Evolutionary conservation across 2,113 vertebrate genomes (phyloP).

Genomic region (Cichladusa arquata): DNA sequence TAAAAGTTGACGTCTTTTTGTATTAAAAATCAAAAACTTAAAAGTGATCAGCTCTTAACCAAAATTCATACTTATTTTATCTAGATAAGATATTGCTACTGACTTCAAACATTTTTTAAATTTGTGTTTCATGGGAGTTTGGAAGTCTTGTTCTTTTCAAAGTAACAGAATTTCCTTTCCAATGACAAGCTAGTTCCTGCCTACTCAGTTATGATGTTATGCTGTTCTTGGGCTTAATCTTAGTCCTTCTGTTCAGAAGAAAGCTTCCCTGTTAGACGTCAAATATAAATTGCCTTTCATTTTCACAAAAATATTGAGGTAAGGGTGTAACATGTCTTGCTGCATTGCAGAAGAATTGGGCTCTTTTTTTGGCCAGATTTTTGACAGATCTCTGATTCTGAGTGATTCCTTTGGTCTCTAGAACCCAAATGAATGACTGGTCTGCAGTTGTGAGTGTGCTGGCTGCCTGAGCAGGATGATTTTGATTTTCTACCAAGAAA

Average conservation of each 20-base stretch:
- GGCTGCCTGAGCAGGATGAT: background rate
- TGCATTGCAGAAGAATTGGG: background rate
- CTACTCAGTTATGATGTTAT: background rate
- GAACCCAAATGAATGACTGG: background rate
- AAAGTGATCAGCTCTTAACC: background rate
- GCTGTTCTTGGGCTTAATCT: background rate
- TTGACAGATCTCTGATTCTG: background rate
- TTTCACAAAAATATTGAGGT: background rate
- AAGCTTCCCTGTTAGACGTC: background rate
- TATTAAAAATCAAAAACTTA: background rate
- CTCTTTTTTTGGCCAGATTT: background rate
- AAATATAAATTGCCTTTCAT: background rate
- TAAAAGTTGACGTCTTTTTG: background rate
- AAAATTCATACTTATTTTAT: background rate
- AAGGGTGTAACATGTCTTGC: background rate
- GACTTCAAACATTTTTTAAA: background rate
- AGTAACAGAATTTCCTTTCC: background rate
- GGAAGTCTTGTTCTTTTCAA: background rate
- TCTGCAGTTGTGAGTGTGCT: background rate
- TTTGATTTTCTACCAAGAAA: conserved; percentile 8
- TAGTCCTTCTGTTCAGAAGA: background rate
- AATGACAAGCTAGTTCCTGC: background rate
- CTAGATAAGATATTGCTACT: background rate
- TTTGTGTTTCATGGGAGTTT: background rate
- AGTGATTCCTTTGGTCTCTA: background rate